A percentile compares a stretch with the other conserved stretches of the same genome.
These are phyloP conservation scores for Torymus tubicola DNA, from an alignment of 2,888 invertebrate species.

Conservation along the genomic window DNA sequence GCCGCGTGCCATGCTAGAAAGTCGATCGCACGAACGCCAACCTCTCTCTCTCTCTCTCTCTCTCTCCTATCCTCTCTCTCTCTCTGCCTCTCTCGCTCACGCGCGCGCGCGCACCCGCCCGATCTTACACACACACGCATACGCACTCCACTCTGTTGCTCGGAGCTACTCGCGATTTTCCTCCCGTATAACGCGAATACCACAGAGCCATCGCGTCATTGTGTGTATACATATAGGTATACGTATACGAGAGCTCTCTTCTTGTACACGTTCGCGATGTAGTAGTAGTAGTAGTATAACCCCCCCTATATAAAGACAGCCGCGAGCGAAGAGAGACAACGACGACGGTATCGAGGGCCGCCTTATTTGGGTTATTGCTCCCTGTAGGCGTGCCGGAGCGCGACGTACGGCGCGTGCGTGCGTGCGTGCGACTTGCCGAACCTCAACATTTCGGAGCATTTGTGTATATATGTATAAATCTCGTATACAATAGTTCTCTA, in stretches of 20 bases:
- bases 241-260: no score
- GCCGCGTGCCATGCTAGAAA: constrained; percentile 37
- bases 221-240: no score
- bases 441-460: neutral
- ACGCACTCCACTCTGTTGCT: no score
- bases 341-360: constrained; percentile 13
- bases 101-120: neutral
- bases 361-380: constrained; percentile 50
- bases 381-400: constrained; percentile 40
- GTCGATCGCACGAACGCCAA: constrained; percentile 14
- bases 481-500: no score
- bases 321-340: neutral
- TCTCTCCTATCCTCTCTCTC: neutral
- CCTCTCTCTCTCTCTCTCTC: neutral
- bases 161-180: no score
- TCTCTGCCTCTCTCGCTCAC: constrained; percentile 1
- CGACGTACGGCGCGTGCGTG: neutral
- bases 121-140: no score
- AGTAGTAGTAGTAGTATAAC: no score
- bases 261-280: no score
- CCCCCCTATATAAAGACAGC: neutral
- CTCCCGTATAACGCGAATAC: no score
- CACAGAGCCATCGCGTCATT: no score
- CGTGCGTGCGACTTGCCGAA: neutral
- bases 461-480: no score